phyloP scores from a whole-genome alignment of 2,888 invertebrate genomes.

The Harpalus rufipes region DNA sequence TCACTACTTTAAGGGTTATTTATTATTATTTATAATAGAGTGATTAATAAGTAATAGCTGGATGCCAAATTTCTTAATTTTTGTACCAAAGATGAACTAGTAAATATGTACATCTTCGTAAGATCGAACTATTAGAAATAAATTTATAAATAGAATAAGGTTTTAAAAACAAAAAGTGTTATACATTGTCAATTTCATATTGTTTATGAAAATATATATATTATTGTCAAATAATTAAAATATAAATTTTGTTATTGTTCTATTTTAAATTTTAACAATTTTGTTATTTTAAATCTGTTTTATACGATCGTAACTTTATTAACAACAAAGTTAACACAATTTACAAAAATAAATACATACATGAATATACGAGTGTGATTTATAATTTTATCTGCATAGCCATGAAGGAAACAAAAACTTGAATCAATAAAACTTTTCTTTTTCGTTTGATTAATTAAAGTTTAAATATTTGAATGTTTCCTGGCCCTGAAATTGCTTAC shows the following conservation, averaged over 20 bases:
- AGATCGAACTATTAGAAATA: conserved; percentile 31
- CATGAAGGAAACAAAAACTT: too few species aligned
- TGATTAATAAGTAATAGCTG: conserved; percentile 36
- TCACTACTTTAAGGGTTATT: conserved; percentile 25
- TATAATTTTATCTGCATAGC: too few species aligned
- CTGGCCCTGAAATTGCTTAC: too few species aligned
- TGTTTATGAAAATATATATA: conserved; percentile 6
- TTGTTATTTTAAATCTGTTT: too few species aligned
- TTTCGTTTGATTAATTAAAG: too few species aligned
- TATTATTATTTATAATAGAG: conserved; percentile 45
- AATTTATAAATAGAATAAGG: conserved; percentile 25
- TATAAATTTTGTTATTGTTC: not conserved
- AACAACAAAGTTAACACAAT: too few species aligned
- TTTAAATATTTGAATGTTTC: too few species aligned
- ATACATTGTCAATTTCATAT: not conserved
- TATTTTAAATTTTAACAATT: not conserved
- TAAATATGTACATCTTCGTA: conserved; percentile 30
- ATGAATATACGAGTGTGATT: too few species aligned
- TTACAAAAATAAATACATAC: too few species aligned
- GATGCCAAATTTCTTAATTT: conserved; percentile 58
- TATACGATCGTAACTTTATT: too few species aligned
- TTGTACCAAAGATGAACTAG: conserved; percentile 62
- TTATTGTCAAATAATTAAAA: conserved; percentile 15
- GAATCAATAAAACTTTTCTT: too few species aligned
- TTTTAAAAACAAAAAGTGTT: conserved; percentile 1